Percentiles rank a stretch among this genome's conserved stretches.
Evolutionary conservation across 37 sponge, comb jelly and placozoan genomes (phyloP).

Genomic region (Aplysina aerophoba): DNA sequence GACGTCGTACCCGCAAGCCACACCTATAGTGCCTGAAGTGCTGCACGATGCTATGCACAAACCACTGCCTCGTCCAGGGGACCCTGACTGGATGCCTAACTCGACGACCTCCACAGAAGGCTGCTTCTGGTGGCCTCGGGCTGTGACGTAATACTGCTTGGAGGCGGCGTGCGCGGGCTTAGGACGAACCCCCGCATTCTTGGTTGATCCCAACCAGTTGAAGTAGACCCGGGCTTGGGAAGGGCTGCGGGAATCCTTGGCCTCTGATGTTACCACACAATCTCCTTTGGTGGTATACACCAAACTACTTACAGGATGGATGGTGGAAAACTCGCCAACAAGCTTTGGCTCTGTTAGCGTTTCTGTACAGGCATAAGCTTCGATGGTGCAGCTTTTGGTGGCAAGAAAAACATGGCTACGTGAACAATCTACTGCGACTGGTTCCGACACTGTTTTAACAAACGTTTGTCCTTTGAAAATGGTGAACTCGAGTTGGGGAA

Average conservation of each 20-base stretch:
- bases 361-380: neutral
- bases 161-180: conserved; percentile 9
- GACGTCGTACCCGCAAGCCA: neutral
- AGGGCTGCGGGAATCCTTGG: neutral
- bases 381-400: conserved; percentile 18
- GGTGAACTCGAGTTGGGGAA: conserved; percentile 20
- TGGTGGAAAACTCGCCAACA: conserved; percentile 7
- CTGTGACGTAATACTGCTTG: neutral
- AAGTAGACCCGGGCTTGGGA: conserved; percentile 16
- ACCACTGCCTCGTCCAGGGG: neutral
- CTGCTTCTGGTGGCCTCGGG: neutral
- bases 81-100: neutral
- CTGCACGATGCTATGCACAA: neutral
- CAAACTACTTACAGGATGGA: neutral
- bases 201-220: conserved; percentile 24
- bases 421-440: conserved; percentile 15
- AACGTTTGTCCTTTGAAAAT: conserved; percentile 17
- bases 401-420: neutral
- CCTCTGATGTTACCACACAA: conserved; percentile 10
- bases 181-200: neutral
- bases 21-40: conserved; percentile 7
- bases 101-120: conserved; percentile 5
- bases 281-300: conserved; percentile 2
- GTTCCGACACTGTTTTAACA: neutral
- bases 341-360: neutral